phyloP scores from a whole-genome alignment of 2,888 invertebrate species.

The Gastrophysa polygoni region DNA sequence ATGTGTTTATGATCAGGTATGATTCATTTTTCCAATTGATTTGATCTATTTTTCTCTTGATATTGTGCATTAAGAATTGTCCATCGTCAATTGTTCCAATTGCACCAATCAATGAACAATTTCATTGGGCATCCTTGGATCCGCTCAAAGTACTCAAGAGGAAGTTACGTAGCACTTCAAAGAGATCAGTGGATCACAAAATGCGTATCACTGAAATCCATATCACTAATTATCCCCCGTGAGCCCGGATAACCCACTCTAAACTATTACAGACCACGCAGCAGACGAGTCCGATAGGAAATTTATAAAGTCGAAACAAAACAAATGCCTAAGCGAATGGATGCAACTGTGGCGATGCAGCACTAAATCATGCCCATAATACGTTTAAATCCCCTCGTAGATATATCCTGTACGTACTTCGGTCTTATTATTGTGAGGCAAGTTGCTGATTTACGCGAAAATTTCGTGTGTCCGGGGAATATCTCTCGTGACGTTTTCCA shows the following conservation, averaged over 20 bases:
- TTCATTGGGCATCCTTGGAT: too few relatives aligned
- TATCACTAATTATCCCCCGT: not conserved
- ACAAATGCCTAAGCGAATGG: not conserved
- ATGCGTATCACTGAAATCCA: too few relatives aligned
- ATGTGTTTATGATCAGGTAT: too few relatives aligned
- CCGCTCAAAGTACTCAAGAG: too few relatives aligned
- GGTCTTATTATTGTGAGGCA: constrained; percentile 34
- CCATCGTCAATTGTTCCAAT: too few relatives aligned
- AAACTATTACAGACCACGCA: not conserved
- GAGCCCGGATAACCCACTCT: not conserved
- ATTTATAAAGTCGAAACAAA: not conserved
- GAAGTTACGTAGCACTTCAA: too few relatives aligned
- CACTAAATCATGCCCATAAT: constrained; percentile 12
- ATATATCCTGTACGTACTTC: constrained; percentile 31
- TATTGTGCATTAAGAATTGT: too few relatives aligned
- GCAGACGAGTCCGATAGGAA: not conserved
- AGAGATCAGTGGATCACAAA: not conserved
- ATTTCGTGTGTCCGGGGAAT: constrained; percentile 34
- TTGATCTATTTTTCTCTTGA: too few relatives aligned
- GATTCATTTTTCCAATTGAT: too few relatives aligned
- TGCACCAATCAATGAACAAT: too few relatives aligned
- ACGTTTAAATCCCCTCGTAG: constrained; percentile 38
- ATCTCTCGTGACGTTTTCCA: constrained; percentile 44
- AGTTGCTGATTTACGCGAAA: constrained; percentile 39
- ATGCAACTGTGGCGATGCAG: not conserved